Percentiles rank a stretch among this genome's conserved stretches.
These are phyloP conservation scores for Notothenia rossii DNA, from an alignment of 2,113 vertebrate genomes.

Conservation along the genomic window DNA sequence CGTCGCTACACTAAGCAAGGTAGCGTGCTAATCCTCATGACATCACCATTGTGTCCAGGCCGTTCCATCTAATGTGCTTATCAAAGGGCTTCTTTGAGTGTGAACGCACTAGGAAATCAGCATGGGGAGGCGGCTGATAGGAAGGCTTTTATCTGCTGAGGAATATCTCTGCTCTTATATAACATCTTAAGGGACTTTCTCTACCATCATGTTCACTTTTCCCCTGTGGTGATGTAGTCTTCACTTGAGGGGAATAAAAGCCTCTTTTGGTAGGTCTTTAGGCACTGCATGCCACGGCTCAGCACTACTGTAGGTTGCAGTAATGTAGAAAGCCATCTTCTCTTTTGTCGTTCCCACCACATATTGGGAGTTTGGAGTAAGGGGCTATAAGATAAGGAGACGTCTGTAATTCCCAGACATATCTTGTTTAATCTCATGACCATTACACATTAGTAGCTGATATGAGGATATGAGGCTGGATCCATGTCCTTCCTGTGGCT, in stretches of 20 bases:
- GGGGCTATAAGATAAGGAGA: conserved; percentile 35
- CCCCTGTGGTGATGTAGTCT: conserved; percentile 61
- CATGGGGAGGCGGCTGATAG: conserved; percentile 73
- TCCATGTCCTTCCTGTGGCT: conserved; percentile 75
- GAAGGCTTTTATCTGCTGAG: conserved; percentile 80
- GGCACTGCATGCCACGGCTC: conserved; percentile 28
- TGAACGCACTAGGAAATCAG: conserved; percentile 74
- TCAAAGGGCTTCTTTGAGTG: conserved; percentile 80
- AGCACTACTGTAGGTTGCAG: conserved; percentile 25
- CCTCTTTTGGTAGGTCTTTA: conserved; percentile 56
- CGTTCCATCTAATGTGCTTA: conserved; percentile 82
- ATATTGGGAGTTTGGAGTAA: conserved; percentile 43
- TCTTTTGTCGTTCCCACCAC: conserved; percentile 31
- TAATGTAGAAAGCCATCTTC: conserved; percentile 19
- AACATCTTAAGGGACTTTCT: conserved; percentile 78
- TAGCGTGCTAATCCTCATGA: conserved; percentile 82
- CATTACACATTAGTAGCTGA: conserved; percentile 67
- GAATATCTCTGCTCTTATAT: conserved; percentile 79
- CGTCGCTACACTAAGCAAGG: conserved; percentile 70
- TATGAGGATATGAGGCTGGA: conserved; percentile 77
- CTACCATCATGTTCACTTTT: conserved; percentile 56
- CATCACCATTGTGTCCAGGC: conserved; percentile 80
- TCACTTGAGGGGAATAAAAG: conserved; percentile 67
- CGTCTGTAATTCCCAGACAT: conserved; percentile 60
- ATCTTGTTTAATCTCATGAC: conserved; percentile 73